Conservation (phyloP, 2,797 vertebrate genomes). For the Channallabes apus region DNA sequence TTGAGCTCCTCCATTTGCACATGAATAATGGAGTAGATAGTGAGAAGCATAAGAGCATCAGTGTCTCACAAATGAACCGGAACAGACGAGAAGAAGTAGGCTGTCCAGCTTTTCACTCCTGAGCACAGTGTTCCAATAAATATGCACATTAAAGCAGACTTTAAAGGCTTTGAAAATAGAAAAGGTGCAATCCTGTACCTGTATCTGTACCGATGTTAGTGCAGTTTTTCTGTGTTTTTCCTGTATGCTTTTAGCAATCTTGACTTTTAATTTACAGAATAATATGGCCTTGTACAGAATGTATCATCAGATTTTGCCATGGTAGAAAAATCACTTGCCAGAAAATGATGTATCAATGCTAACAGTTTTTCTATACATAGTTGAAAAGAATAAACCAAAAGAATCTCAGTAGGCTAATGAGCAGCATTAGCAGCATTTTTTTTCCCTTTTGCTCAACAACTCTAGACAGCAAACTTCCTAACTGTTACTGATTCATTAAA, state of each 20-base stretch:
- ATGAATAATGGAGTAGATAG: conserved; percentile 38
- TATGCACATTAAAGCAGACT: background rate
- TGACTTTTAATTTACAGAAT: background rate
- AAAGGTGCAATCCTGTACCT: background rate
- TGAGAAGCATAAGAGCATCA: conserved; percentile 16
- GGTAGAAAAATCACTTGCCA: background rate
- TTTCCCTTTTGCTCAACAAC: background rate
- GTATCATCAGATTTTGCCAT: background rate
- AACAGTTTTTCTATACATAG: background rate
- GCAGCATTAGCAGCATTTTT: background rate
- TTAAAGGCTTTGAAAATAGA: background rate
- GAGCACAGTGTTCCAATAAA: background rate
- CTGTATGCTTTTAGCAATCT: background rate
- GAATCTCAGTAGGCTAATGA: background rate
- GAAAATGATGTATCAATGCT: background rate
- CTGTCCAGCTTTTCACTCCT: background rate
- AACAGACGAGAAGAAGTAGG: conserved; percentile 8
- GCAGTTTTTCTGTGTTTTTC: background rate
- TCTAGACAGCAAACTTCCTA: background rate
- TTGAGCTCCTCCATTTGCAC: conserved; percentile 26
- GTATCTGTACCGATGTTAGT: background rate
- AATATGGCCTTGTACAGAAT: background rate
- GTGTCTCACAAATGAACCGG: conserved; percentile 25
- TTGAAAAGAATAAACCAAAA: too few species aligned
- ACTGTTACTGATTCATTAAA: background rate